Conservation (phyloP, 2,113 vertebrate genomes). For the Hypanus sabinus region DNA sequence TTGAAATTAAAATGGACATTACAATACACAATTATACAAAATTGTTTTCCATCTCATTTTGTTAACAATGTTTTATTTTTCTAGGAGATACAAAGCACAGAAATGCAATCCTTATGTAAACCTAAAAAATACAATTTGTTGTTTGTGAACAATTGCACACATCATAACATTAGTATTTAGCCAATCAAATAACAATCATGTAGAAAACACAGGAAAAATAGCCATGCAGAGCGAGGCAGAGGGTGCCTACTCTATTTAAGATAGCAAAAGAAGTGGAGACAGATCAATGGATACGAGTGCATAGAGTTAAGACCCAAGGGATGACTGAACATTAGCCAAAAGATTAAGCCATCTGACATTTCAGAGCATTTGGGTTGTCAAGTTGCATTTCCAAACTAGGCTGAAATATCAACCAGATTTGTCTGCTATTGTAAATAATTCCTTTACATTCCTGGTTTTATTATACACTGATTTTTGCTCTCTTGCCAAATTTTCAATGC, state of each 20-base stretch:
- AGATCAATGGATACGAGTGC: neutral
- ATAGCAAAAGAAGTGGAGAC: conserved; percentile 6
- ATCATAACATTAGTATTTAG: neutral
- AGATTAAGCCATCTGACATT: neutral
- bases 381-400: conserved; percentile 11
- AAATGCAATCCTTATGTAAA: neutral
- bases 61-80: neutral
- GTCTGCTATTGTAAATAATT: conserved; percentile 24
- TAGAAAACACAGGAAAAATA: neutral
- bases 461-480: neutral
- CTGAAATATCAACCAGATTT: conserved; percentile 19
- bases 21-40: neutral
- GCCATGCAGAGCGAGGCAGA: conserved; percentile 21
- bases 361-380: neutral
- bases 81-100: neutral
- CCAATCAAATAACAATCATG: neutral
- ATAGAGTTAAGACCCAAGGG: neutral
- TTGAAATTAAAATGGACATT: conserved; percentile 3
- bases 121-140: neutral
- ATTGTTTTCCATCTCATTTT: neutral
- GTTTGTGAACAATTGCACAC: neutral
- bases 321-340: neutral
- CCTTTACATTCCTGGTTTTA: neutral
- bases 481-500: neutral
- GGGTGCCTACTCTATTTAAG: neutral